Conservation (phyloP, 2,113 vertebrate species). For the Protobothrops mucrosquamatus region DNA sequence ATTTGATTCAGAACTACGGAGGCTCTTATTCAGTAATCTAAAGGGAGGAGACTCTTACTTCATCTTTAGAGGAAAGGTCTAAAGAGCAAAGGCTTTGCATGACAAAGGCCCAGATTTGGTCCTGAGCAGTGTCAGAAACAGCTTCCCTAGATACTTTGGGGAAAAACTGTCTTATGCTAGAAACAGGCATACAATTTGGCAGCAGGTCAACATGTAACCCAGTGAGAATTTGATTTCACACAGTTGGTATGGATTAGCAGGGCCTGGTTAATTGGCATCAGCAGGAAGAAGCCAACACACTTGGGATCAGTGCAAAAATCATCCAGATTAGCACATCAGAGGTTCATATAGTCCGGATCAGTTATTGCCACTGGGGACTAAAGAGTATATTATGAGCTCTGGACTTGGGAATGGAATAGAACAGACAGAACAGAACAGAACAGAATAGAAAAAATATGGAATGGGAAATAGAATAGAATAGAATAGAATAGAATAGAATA, state of each 20-base stretch:
- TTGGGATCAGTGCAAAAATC: constrained; percentile 2
- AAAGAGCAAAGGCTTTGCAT: not conserved
- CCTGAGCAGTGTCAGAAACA: not conserved
- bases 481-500: no score
- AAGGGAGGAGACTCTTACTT: not conserved
- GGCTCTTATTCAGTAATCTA: not conserved
- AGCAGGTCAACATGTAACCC: not conserved
- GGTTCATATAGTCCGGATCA: not conserved
- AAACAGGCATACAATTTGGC: not conserved
- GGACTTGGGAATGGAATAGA: not conserved
- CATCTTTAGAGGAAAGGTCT: not conserved
- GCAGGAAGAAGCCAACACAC: constrained; percentile 1
- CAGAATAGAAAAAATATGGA: no score
- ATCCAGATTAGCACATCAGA: constrained; percentile 13
- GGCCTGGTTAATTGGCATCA: constrained; percentile 22
- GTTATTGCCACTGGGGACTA: not conserved
- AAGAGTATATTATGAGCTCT: not conserved
- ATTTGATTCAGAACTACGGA: not conserved
- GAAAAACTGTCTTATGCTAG: not conserved
- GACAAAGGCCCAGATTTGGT: not conserved
- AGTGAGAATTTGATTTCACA: not conserved
- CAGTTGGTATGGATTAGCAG: constrained; percentile 10
- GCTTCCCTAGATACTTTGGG: not conserved
- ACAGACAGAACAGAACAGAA: no score
- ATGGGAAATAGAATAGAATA: no score